A percentile compares a stretch with the other conserved stretches of the same genome.
These are phyloP conservation scores for Laticauda colubrina DNA, from an alignment of 2,113 vertebrate species.

Conservation along the genomic window DNA sequence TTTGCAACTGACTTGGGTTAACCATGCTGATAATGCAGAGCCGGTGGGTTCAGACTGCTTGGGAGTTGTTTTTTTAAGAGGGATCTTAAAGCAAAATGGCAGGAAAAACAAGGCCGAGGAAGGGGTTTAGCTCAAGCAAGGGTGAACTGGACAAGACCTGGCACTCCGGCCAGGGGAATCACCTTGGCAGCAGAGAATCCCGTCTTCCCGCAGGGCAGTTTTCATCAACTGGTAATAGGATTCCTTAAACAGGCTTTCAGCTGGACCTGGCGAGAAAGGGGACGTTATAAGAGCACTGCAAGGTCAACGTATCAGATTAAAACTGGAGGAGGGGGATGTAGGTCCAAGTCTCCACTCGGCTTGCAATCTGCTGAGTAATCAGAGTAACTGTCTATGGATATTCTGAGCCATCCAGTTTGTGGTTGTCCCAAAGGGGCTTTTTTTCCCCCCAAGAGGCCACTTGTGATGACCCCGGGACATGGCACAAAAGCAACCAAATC, in stretches of 20 bases:
- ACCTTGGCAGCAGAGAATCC: constrained; percentile 98
- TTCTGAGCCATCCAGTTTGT: too few relatives aligned
- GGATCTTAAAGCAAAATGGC: not conserved
- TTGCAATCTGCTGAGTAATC: not conserved
- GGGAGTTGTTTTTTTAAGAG: not conserved
- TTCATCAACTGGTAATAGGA: constrained; percentile 98
- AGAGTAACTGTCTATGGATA: not conserved
- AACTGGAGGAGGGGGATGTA: not conserved
- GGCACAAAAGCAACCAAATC: too few relatives aligned
- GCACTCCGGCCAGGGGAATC: constrained; percentile 22
- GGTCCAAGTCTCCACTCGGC: not conserved
- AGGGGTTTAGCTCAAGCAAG: not conserved
- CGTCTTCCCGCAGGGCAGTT: constrained; percentile 85
- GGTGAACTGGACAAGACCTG: not conserved
- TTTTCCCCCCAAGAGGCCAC: too few relatives aligned
- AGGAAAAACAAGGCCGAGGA: not conserved
- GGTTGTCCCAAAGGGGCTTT: too few relatives aligned
- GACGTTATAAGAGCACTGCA: too few relatives aligned
- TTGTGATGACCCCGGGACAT: too few relatives aligned
- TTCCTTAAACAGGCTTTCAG: constrained; percentile 97
- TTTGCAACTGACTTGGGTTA: not conserved
- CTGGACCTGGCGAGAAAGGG: constrained; percentile 75
- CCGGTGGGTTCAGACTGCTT: not conserved
- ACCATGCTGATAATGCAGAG: not conserved
- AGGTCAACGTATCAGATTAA: not conserved